Base-by-base conservation (phyloP, 2,888 invertebrate species). In the Diarsia brunnea region DNA sequence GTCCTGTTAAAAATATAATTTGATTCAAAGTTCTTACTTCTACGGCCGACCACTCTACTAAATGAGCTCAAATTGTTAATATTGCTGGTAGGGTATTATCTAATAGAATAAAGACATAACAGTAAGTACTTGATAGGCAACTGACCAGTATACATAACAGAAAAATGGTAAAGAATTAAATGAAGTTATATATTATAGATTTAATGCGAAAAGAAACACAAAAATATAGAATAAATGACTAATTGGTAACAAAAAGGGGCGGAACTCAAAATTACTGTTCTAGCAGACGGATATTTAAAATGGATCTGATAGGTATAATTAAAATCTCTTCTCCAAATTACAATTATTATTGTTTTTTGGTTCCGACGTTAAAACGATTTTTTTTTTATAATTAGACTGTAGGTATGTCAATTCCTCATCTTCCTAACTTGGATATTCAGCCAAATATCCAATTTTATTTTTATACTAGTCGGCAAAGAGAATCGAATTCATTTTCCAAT, bases 1-100 rank as follows among this genome's bases (percentile, higher is more conserved):
- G n/a, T n/a, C n/a, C n/a, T n/a, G n/a, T n/a, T n/a, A n/a, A n/a
- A n/a, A n/a, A n/a, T n/a, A n/a, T n/a, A n/a, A n/a, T n/a, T n/a
- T n/a, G n/a, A n/a, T n/a, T n/a, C n/a, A n/a, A n/a, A n/a, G n/a
- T n/a, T 68, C 58, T 64, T 53, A 82, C 60, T 78, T 71, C 49
- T 71, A 12, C 14, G 49, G 21, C 14, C n/a, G 53, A 55, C n/a
- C 24, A 38, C 69, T 4, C 61, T 68, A 19, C 58, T 58, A 55
- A 16, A 75, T 49, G 47, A 66, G 55, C 53, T 75, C 58, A 81
- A 81, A 69, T 82, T 82, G 11, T 65, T 24, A 49, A 19, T 38
- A 45, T 47, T 10, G 12, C 16, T 58, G 8, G 21, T 66, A 16
- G 31, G 24, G 12, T 43, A 73, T 75, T 10, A 60, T 14, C 24